Evolutionary conservation across 2,888 invertebrate genomes (phyloP), one percentile per base, ranked within the genome.

Genomic region (Agriopis leucophaearia): DNA sequence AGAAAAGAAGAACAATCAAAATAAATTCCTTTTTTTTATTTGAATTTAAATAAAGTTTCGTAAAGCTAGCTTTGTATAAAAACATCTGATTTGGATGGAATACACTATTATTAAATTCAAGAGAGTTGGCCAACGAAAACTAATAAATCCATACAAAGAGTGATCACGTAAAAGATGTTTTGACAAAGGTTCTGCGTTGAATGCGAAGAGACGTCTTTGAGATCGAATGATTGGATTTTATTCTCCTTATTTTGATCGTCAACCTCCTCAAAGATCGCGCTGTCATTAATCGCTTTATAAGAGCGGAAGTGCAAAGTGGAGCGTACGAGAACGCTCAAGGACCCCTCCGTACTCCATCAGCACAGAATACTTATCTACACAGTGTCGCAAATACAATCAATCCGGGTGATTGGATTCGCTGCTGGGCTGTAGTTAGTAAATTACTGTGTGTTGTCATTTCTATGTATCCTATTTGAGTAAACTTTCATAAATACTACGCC

Each of bases 221-320:
- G 80, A 84, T 83, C 78, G 78, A 77, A 77, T 83, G 85, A 88
- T 87, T 88, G 83, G 81, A 84, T 85, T 89, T 88, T 87, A 86
- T 87, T 85, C 80, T 87, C 87, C 79, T 86, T 88, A 87, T 88
- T 89, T 87, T 83, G 81, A 84, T 86, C 83, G 85, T 78, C 78
- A 78, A 81, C 75, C 71, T 81, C 75, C 81, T 84, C 88, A 89
- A 88, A 90, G 89, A 85, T 88, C 83, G 81, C 81, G 80, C 80
- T 84, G 83, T 88, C 88, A 88, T 90, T 91, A 91, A 92, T 90
- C 89, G 90, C 86, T 90, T 89, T 91, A 89, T 88, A 84, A 86
- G 84, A 83, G 81, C 84, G 88, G 89, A 90, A 89, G 88, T 88
- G 89, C 88, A 87, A 88, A 90, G 88, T 88, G 86, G 87, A 87